Evolutionary conservation across 53 echinoderm and acorn worm species (phyloP).

Genomic region (Apostichopus leukothele): DNA sequence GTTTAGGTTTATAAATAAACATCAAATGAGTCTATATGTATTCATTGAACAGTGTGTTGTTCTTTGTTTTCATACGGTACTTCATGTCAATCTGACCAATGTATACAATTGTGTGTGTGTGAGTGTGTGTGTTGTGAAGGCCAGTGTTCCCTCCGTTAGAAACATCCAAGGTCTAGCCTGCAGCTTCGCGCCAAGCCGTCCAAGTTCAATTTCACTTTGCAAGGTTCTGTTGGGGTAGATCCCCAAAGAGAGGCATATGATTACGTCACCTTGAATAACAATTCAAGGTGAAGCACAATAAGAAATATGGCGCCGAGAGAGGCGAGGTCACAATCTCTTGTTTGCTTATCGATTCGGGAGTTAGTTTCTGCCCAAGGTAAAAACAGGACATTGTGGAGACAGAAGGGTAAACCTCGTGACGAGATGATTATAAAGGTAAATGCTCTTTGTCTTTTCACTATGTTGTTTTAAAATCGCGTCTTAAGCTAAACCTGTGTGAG

Average conservation of each 20-base stretch:
- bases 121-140: constrained; percentile 19
- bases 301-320: constrained; percentile 38
- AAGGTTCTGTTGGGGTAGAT: constrained; percentile 30
- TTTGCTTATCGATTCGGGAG: constrained; percentile 9
- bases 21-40: no score
- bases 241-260: constrained; percentile 13
- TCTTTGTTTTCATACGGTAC: no score
- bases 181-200: constrained; percentile 31
- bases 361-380: constrained; percentile 36
- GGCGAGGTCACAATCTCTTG: constrained; percentile 31
- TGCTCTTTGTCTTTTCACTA: background rate
- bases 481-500: no score
- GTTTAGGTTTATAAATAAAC: no score
- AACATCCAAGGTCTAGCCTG: constrained; percentile 25
- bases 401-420: constrained; percentile 1
- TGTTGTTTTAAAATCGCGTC: no score
- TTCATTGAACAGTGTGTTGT: no score
- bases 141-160: constrained; percentile 13
- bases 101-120: background rate
- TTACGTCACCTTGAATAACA: constrained; percentile 39
- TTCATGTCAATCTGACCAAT: no score
- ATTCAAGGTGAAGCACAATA: constrained; percentile 42
- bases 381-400: background rate
- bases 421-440: background rate
- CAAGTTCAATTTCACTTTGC: constrained; percentile 40